Evolutionary conservation across 2,113 vertebrate genomes (phyloP).

Genomic region (Nycticryphes semicollaris): DNA sequence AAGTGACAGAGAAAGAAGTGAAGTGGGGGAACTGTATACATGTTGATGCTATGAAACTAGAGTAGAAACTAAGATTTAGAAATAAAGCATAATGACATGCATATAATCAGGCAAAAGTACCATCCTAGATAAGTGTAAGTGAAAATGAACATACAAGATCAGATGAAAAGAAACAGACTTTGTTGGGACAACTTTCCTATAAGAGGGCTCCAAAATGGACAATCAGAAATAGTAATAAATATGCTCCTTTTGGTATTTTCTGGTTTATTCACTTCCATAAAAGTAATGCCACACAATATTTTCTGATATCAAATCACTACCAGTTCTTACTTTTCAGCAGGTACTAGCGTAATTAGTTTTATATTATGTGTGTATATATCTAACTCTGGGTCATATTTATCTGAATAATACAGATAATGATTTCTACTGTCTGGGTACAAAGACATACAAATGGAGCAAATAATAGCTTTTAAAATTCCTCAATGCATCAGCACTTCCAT

Average conservation of each 20-base stretch:
- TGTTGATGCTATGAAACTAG: not conserved
- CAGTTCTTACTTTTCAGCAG: not conserved
- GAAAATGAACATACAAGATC: not conserved
- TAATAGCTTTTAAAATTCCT: not conserved
- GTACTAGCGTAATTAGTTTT: not conserved
- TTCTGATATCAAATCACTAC: not conserved
- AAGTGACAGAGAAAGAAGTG: not conserved
- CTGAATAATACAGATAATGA: not conserved
- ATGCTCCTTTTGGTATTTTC: not conserved
- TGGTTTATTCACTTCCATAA: not conserved
- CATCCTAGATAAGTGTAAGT: rapidly evolving
- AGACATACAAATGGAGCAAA: not conserved
- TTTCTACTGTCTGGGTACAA: not conserved
- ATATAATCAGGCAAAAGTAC: not conserved
- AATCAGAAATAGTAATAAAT: not conserved
- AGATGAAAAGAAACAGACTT: not conserved
- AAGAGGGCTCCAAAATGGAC: not conserved
- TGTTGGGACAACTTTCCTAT: not conserved
- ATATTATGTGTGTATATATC: not conserved
- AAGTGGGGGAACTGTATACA: not conserved
- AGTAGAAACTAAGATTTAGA: not conserved
- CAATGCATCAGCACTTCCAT: not conserved
- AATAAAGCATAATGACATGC: not conserved
- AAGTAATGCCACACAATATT: not conserved
- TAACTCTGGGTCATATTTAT: not conserved